Percentiles rank a stretch among this genome's conserved stretches.
Conservation (phyloP, 1,140 invertebrate genomes). For the Argopecten irradians region DNA sequence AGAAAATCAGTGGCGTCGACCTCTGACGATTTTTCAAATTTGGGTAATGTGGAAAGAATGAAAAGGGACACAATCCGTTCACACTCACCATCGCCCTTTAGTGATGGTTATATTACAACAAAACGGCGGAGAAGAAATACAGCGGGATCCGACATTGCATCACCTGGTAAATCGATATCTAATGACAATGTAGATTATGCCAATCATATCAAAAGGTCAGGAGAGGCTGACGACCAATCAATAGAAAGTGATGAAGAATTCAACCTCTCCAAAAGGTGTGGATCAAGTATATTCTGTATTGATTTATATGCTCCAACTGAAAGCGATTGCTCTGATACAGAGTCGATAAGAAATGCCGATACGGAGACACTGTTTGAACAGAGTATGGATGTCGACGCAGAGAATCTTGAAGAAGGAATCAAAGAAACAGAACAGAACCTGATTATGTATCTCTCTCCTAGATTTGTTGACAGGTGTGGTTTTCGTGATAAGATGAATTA, state of each 20-base stretch:
- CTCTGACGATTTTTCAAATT: background rate
- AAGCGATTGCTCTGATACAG: too few species aligned
- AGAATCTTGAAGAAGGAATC: background rate
- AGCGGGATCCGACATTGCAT: constrained; percentile 26
- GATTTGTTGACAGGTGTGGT: background rate
- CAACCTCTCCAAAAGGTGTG: too few species aligned
- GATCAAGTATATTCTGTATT: background rate
- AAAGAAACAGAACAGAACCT: background rate
- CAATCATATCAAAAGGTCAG: background rate
- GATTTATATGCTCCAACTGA: background rate
- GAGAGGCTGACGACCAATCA: background rate
- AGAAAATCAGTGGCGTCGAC: background rate
- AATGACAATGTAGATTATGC: background rate
- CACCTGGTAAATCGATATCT: background rate
- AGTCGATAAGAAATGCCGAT: too few species aligned
- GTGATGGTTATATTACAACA: background rate
- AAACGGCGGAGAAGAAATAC: too few species aligned
- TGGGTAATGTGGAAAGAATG: too few species aligned
- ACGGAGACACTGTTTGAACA: too few species aligned
- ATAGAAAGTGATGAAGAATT: too few species aligned
- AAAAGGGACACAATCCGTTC: background rate
- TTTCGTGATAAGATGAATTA: background rate
- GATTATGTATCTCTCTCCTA: background rate
- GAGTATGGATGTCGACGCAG: too few species aligned
- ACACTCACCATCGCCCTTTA: background rate